Evolutionary conservation across 2,888 invertebrate genomes (phyloP).

Genomic region (Scaptomyza tumidula): DNA sequence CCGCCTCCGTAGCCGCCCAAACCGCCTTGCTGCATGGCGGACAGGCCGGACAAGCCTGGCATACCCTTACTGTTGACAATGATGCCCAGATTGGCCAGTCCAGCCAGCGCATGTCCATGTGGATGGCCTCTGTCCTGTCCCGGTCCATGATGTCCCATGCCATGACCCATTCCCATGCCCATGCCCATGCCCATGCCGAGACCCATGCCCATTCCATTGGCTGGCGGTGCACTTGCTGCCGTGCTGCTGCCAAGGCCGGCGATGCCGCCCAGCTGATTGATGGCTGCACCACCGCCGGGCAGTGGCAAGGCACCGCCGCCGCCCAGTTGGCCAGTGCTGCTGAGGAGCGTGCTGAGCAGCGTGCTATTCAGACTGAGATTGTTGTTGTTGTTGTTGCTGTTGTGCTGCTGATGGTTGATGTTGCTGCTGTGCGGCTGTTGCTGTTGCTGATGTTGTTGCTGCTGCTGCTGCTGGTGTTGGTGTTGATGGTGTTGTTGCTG

Average conservation of each 20-base stretch:
- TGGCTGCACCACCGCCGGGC: slow-evolving; percentile 38
- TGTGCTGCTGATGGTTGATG: slow-evolving; percentile 45
- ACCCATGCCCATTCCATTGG: slow-evolving; percentile 21
- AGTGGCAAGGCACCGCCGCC: slow-evolving; percentile 22
- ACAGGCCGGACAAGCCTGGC: slow-evolving; percentile 27
- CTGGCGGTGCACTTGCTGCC: slow-evolving; percentile 29
- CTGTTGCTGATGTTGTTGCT: slow-evolving; percentile 27
- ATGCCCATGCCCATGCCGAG: slow-evolving; percentile 22
- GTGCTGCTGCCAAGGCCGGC: slow-evolving; percentile 41
- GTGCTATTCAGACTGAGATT: slow-evolving; percentile 66
- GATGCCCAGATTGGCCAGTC: slow-evolving; percentile 77
- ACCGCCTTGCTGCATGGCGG: slow-evolving; percentile 48
- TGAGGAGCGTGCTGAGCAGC: slow-evolving; percentile 66
- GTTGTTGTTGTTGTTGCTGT: slow-evolving; percentile 40
- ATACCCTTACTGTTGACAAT: slow-evolving; percentile 66
- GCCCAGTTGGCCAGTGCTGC: slow-evolving; percentile 34
- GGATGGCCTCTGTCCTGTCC: slow-evolving; percentile 43
- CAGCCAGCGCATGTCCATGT: slow-evolving; percentile 78
- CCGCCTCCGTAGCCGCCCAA: slow-evolving; percentile 44
- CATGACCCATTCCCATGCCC: slow-evolving; percentile 22
- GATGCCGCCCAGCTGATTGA: slow-evolving; percentile 49
- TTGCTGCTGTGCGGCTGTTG: slow-evolving; percentile 41
- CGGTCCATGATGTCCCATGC: slow-evolving; percentile 23
- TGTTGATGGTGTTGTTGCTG: slow-evolving; percentile 45
- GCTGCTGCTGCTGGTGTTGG: slow-evolving; percentile 35